Evolutionary conservation across 2,888 invertebrate species (phyloP).

Genomic region (Hesperia comma): DNA sequence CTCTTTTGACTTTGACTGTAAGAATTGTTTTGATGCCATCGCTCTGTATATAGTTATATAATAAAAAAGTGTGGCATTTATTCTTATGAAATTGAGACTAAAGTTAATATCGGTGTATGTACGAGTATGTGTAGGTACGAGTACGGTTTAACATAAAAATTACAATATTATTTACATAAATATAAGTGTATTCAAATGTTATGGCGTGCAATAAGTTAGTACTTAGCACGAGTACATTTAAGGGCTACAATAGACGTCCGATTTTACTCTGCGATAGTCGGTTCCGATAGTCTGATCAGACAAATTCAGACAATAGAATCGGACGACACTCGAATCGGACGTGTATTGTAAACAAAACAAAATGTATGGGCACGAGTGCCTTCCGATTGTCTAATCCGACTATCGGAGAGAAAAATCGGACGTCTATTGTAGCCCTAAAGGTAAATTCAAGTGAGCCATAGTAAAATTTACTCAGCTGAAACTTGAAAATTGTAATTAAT

Average conservation of each 20-base stretch:
- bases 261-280: no score
- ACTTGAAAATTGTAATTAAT: not conserved
- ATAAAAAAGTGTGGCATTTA: slow-evolving; percentile 57
- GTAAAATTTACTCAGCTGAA: not conserved
- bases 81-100: slow-evolving; percentile 58
- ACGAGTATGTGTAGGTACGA: not conserved
- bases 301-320: no score
- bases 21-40: slow-evolving; percentile 51
- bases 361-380: no score
- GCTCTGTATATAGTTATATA: slow-evolving; percentile 41
- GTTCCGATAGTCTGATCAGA: no score
- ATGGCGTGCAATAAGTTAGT: not conserved
- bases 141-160: not conserved
- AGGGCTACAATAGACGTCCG: no score
- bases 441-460: not conserved
- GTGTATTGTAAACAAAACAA: no score
- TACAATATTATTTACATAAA: slow-evolving; percentile 11
- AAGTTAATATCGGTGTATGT: slow-evolving; percentile 38
- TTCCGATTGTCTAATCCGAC: no score
- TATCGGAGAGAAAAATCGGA: no score
- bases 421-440: no score
- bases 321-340: no score
- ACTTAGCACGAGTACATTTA: not conserved
- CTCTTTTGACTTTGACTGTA: slow-evolving; percentile 53
- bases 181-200: slow-evolving; percentile 11